Evolutionary conservation across 1,140 invertebrate genomes (phyloP).

Genomic region (Bilobella aurantiaca): DNA sequence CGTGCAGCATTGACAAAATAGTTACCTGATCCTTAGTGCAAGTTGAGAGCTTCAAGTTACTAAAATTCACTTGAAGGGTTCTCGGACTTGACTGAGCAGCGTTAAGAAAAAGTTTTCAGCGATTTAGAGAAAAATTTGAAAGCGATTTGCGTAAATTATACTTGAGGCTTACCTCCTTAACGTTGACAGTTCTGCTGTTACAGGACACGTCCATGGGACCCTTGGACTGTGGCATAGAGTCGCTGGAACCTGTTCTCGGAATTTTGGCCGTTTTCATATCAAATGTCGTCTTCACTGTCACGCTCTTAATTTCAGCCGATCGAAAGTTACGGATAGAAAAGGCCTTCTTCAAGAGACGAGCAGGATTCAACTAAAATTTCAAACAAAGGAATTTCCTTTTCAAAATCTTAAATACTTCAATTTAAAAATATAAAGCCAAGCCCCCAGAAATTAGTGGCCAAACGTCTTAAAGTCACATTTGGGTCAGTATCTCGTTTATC

Average conservation of each 20-base stretch:
- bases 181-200: slow-evolving; percentile 3
- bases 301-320: slow-evolving; percentile 79
- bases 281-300: slow-evolving; percentile 57
- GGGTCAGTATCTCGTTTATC: too few relatives aligned
- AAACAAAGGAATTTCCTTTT: slow-evolving; percentile 1
- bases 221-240: not conserved
- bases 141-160: not conserved
- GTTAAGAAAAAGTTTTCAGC: not conserved
- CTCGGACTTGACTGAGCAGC: not conserved
- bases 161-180: slow-evolving; percentile 5
- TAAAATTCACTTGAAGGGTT: not conserved
- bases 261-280: not conserved
- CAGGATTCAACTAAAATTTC: slow-evolving; percentile 53
- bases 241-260: not conserved
- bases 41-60: not conserved
- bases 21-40: slow-evolving; percentile 3
- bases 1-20: too few relatives aligned
- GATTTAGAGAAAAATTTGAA: not conserved
- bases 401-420: not conserved
- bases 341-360: slow-evolving; percentile 74
- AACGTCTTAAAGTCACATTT: too few relatives aligned
- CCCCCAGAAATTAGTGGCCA: too few relatives aligned
- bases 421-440: not conserved
- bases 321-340: slow-evolving; percentile 84
- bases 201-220: not conserved